Conservation (phyloP, 2,888 invertebrate species). For the Trachelus tabidus region DNA sequence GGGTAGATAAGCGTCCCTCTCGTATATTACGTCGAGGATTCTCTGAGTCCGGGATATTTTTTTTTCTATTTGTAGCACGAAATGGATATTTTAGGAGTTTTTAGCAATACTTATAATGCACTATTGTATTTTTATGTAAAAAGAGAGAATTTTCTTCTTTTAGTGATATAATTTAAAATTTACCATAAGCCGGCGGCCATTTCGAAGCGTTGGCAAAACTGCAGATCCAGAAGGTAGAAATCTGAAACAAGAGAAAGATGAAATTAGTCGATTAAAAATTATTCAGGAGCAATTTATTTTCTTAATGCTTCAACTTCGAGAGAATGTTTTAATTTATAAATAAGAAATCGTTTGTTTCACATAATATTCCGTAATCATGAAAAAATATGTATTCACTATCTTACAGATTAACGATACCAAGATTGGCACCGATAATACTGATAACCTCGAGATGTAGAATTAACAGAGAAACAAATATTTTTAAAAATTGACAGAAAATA, state of each 20-base stretch:
- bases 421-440: too few species aligned
- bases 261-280: background rate
- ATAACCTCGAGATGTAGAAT: too few species aligned
- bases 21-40: background rate
- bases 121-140: background rate
- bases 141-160: background rate
- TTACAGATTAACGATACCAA: too few species aligned
- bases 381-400: too few species aligned
- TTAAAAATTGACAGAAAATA: too few species aligned
- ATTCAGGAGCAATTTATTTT: background rate
- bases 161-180: conserved; percentile 27
- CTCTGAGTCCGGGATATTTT: background rate
- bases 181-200: conserved; percentile 58
- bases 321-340: too few species aligned
- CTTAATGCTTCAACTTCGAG: background rate
- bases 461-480: too few species aligned
- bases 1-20: background rate
- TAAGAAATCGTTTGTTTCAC: too few species aligned
- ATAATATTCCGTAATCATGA: too few species aligned
- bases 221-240: conserved; percentile 29
- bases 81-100: background rate
- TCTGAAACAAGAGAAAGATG: conserved; percentile 44
- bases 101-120: background rate
- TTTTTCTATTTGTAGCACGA: background rate
- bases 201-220: conserved; percentile 41